Percentiles rank a stretch among this genome's conserved stretches.
phyloP scores from a whole-genome alignment of 2,797 vertebrate species.

The Limnodromus scolopaceus region DNA sequence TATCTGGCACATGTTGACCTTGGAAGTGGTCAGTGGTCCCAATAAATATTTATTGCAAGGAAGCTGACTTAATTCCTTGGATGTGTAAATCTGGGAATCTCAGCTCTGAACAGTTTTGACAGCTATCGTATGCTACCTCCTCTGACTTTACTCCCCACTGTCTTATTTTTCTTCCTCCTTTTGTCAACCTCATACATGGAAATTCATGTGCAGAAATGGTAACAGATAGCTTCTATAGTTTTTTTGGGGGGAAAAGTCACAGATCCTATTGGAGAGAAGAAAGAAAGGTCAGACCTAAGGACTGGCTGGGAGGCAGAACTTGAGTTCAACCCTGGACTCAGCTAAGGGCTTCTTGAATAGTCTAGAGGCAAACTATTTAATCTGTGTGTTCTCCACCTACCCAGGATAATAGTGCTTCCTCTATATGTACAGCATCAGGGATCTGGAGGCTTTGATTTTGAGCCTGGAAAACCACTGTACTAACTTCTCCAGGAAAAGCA shows the following conservation, averaged over 20 bases:
- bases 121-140: neutral
- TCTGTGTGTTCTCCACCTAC: neutral
- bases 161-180: neutral
- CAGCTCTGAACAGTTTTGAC: neutral
- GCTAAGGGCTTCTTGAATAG: neutral
- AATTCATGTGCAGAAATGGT: neutral
- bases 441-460: neutral
- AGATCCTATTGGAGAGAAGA: neutral
- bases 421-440: neutral
- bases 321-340: neutral
- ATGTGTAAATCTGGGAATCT: neutral
- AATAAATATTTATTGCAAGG: conserved; percentile 1
- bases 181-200: neutral
- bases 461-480: neutral
- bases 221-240: neutral
- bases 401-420: neutral
- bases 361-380: neutral
- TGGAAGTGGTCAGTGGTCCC: neutral
- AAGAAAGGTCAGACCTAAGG: neutral
- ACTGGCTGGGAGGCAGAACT: neutral
- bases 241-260: neutral
- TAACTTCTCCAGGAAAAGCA: neutral
- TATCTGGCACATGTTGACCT: neutral
- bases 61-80: neutral
- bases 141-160: neutral